Evolutionary conservation across 2,888 invertebrate genomes (phyloP).

Genomic region (Rhagium mordax): DNA sequence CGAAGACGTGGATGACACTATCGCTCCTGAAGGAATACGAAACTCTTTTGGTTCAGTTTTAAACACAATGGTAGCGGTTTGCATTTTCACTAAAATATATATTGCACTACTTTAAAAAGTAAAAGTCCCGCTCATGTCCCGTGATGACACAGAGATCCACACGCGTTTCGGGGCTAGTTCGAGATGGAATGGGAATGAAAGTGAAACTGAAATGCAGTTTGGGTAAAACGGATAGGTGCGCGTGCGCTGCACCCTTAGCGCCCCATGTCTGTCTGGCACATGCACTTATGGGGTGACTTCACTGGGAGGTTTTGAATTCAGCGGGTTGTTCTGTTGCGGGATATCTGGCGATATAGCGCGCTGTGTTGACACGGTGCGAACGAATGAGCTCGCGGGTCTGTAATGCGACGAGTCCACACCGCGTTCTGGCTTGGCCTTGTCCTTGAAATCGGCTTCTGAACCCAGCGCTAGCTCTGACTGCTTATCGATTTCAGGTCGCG

Average conservation of each 20-base stretch:
- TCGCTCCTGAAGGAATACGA: slow-evolving; percentile 63
- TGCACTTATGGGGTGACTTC: slow-evolving; percentile 70
- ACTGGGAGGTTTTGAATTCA: slow-evolving; percentile 38
- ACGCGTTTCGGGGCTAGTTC: slow-evolving; percentile 44
- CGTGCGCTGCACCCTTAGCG: slow-evolving; percentile 74
- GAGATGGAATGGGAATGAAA: slow-evolving; percentile 67
- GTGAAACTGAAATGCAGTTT: slow-evolving; percentile 69
- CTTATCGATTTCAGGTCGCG: slow-evolving; percentile 69
- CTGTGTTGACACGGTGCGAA: slow-evolving; percentile 46
- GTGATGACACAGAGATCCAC: slow-evolving; percentile 36
- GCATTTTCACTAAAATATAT: slow-evolving; percentile 74
- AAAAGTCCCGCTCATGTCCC: slow-evolving; percentile 35
- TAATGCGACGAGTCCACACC: slow-evolving; percentile 55
- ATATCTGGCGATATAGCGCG: slow-evolving; percentile 37
- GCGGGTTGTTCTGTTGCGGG: slow-evolving; percentile 32
- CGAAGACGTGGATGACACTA: slow-evolving; percentile 65
- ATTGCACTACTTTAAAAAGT: slow-evolving; percentile 66
- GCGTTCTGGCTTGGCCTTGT: slow-evolving; percentile 73
- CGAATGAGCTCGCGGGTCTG: slow-evolving; percentile 46
- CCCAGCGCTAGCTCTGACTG: slow-evolving; percentile 63
- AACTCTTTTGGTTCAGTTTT: slow-evolving; percentile 67
- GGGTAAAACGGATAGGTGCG: slow-evolving; percentile 58
- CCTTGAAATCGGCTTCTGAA: slow-evolving; percentile 72
- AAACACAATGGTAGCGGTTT: slow-evolving; percentile 73
- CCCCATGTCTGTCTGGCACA: slow-evolving; percentile 73